Percentiles rank a stretch among this genome's conserved stretches.
Evolutionary conservation across 2,113 vertebrate species (phyloP).

Genomic region (Lycocorax pyrrhopterus): DNA sequence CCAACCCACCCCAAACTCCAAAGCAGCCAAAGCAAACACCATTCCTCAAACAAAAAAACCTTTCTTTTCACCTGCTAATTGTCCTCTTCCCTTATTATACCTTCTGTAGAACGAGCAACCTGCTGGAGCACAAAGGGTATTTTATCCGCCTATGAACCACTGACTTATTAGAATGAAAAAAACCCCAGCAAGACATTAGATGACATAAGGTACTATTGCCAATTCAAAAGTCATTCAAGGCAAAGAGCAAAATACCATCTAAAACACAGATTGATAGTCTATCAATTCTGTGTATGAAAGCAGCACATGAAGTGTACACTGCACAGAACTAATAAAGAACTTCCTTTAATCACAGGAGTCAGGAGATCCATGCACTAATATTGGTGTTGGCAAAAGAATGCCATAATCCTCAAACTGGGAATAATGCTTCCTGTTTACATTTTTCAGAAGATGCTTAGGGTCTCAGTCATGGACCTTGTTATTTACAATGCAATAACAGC

Average conservation of each 20-base stretch:
- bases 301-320: not conserved
- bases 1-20: not conserved
- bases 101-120: not conserved
- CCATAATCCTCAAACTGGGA: constrained; percentile 7
- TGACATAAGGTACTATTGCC: not conserved
- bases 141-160: not conserved
- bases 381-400: not conserved
- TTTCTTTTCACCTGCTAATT: not conserved
- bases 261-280: not conserved
- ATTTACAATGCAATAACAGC: constrained; percentile 26
- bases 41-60: not conserved
- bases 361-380: constrained; percentile 11
- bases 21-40: not conserved
- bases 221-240: not conserved
- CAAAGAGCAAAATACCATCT: not conserved
- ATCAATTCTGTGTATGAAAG: not conserved
- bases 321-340: constrained; percentile 7
- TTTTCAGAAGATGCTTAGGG: constrained; percentile 15
- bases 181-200: not conserved
- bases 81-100: not conserved
- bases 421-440: constrained; percentile 44
- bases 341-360: not conserved
- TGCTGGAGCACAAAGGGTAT: not conserved
- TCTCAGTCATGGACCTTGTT: not conserved
- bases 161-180: not conserved